phyloP scores from a whole-genome alignment of 1,140 invertebrate species.

The Drosophila asahinai region DNA sequence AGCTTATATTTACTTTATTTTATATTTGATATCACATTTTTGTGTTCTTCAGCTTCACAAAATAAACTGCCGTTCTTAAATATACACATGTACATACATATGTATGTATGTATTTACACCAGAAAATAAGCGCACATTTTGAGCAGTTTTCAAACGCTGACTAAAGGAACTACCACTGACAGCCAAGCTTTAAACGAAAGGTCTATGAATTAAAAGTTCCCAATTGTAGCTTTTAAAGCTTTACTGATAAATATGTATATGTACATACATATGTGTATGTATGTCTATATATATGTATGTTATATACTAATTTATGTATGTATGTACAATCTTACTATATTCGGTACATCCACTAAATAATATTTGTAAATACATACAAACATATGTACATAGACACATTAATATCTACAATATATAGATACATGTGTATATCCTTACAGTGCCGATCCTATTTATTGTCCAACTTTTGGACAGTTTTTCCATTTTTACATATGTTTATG shows the following conservation, averaged over 20 bases:
- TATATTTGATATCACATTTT: not conserved
- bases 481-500: no score
- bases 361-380: no score
- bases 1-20: slow-evolving; percentile 1
- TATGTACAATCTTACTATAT: no score
- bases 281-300: no score
- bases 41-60: not conserved
- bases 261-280: no score
- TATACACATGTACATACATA: not conserved
- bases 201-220: slow-evolving; percentile 12
- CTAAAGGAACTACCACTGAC: slow-evolving; percentile 7
- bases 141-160: slow-evolving; percentile 1
- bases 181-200: slow-evolving; percentile 13
- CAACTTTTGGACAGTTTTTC: no score
- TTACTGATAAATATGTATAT: not conserved
- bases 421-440: no score
- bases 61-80: not conserved
- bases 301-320: no score
- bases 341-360: no score
- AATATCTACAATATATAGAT: no score
- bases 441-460: no score
- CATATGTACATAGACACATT: no score
- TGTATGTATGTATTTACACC: slow-evolving; percentile 4
- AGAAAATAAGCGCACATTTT: slow-evolving; percentile 13
- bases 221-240: slow-evolving; percentile 9